phyloP scores from a whole-genome alignment of 2,888 invertebrate genomes.

The Caenorhabditis macrosperma region DNA sequence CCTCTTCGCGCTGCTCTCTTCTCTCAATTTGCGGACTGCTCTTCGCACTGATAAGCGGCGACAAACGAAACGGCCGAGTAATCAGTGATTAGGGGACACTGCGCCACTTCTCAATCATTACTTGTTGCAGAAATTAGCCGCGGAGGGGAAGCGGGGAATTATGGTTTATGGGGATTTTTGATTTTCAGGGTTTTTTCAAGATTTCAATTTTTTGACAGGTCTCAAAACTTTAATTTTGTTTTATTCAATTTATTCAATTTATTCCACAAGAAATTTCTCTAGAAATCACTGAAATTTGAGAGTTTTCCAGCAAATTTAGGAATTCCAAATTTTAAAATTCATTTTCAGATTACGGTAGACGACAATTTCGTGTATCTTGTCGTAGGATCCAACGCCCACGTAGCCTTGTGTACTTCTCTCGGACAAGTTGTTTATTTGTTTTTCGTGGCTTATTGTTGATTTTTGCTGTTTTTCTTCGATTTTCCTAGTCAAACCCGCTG shows the following conservation, averaged over 20 bases:
- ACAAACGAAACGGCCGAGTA: neutral
- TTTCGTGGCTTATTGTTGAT: neutral
- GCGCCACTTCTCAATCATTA: neutral
- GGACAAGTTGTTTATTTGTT: neutral
- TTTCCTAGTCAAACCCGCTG: neutral
- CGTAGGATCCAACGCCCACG: neutral
- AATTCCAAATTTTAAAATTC: neutral
- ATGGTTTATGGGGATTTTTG: neutral
- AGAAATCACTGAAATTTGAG: too few relatives aligned
- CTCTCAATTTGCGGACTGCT: constrained; percentile 32
- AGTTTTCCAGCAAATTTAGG: neutral
- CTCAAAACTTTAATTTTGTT: too few relatives aligned
- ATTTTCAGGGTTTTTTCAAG: neutral
- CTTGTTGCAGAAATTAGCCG: neutral
- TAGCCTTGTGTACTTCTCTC: constrained; percentile 25
- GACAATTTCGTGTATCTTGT: neutral
- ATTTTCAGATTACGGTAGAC: neutral
- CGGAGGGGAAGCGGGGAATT: too few relatives aligned
- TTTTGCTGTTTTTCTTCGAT: neutral
- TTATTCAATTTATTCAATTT: too few relatives aligned
- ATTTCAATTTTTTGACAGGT: neutral
- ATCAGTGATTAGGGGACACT: neutral
- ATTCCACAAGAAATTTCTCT: too few relatives aligned
- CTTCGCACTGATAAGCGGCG: neutral
- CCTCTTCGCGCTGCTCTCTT: neutral